Evolutionary conservation across 2,797 vertebrate genomes (phyloP), one percentile per base, ranked within the genome.

Genomic region (Notamacropus eugenii): DNA sequence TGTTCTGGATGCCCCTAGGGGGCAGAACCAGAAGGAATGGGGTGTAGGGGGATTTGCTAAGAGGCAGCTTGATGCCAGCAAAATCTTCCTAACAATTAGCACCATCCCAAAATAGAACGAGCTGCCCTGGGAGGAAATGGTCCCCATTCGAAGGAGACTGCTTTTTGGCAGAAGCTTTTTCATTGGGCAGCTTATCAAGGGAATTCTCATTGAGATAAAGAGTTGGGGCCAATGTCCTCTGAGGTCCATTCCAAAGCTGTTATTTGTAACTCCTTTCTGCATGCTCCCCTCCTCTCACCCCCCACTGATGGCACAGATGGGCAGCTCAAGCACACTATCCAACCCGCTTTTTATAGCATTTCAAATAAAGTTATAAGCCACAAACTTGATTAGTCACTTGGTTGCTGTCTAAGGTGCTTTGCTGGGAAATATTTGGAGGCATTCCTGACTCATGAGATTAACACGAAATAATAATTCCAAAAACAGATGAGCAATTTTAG

Each of bases 361-460:
- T 96, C 96, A n/a, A 95, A 50, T 92, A 74, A 90, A 90, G 27
- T 93, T 55, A 31, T 57, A 93, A 91, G 62, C 54, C 90, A 55
- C 90, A 90, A 87, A 94, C 82, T 74, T 59, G 1, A 28, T 40
- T 90, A 40, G 50, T 52, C 19, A 93, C 10, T 93, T 95, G 54
- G 46, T 90, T 29, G 29, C 96, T 95, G 91, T 46, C 59, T 94
- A 92, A 82, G 46, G 91, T 91, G 95, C 94, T 29, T 96, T 92
- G 95, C 92, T 93, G 27, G 4, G 92, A 92, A 67, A 90, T 40
- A 11, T 91, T 91, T n/a, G 1, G 31, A 52, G 91, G 50, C 90
- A 27, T 91, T 94, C 56, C 93, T 62, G 91, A n/a, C 95, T 94
- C 74, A 96, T 82, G 29, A 90, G 58, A 82, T 52, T 92, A 55